Evolutionary conservation across 2,888 invertebrate genomes (phyloP), one percentile per base, ranked within the genome.

Genomic region (Dinocampus coccinellae): DNA sequence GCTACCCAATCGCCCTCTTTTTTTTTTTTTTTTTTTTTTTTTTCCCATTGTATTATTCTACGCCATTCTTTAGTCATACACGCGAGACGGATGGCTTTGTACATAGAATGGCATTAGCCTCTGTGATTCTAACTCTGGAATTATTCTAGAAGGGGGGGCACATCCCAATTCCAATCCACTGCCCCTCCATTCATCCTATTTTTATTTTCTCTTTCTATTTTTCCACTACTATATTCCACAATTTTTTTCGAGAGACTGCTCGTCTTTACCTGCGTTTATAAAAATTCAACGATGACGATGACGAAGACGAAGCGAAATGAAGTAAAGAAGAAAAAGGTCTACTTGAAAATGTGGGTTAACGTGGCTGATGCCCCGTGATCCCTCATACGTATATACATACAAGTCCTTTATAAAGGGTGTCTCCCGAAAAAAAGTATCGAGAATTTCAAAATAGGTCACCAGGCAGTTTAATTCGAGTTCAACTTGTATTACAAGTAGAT

Each of bases 101-200:
- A 65, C 70, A 22, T 73, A 76, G 77, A 79, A 79, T 78, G 73
- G 77, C 79, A 80, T 80, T 77, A 79, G 77, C 73, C 77, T 76
- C 78, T 80, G 47, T 47, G 83, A 82, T 82, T 80, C 79, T 81
- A 81, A 82, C 84, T 84, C 58, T 69, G 42, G 70, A 79, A 83
- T 81, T 77, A 84, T 83, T 82, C 75, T 61, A 65, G 65, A 68
- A 64, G 52, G 53, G 52, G 53, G 60, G 42, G 58, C 58, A 58
- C 58, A 58, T 70, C 72, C 72, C 60, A 52, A 73, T 70, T 64
- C 67, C 68, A 70, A 75, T 75, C 39, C 52, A 36, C 57, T 66
- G 57, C 42, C 66, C 53, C 57, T 57, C 9, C 7, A 61, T n/a
- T 66, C 65, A 22, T 11, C 42, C 13, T 60, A 29, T 47, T 39